These are phyloP conservation scores for Troides helena DNA, from an alignment of 2,888 invertebrate species.

Conservation along the genomic window DNA sequence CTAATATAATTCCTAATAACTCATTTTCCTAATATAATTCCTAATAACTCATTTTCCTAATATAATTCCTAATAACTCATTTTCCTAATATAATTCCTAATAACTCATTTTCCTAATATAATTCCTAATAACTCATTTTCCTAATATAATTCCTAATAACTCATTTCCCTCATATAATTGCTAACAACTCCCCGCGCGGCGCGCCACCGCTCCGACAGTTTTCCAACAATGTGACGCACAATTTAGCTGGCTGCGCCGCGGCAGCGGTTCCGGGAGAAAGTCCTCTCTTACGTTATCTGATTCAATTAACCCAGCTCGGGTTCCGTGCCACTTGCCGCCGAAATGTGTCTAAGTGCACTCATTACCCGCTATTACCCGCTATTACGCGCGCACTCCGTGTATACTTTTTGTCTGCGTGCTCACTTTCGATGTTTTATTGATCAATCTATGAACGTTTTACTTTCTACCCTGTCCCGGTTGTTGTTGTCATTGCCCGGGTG, in stretches of 20 bases:
- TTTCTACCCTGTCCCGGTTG: neutral
- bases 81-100: no score
- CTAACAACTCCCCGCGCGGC: no score
- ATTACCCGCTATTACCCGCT: conserved; percentile 15
- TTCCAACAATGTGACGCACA: conserved; percentile 29
- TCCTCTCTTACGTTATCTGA: conserved; percentile 17
- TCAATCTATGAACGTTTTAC: neutral
- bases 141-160: no score
- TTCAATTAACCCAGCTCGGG: conserved; percentile 21
- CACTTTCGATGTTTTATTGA: conserved; percentile 12
- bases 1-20: no score
- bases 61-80: no score
- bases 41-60: no score
- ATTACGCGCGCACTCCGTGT: neutral
- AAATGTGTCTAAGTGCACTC: conserved; percentile 13
- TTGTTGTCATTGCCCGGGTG: neutral
- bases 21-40: no score
- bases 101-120: no score
- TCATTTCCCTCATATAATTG: no score
- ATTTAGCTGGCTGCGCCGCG: conserved; percentile 8
- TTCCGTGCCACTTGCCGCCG: conserved; percentile 13
- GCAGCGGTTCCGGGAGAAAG: conserved; percentile 22
- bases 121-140: no score
- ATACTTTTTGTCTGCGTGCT: conserved; percentile 1
- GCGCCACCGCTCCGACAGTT: conserved; percentile 6